A percentile compares a stretch with the other conserved stretches of the same genome.
These are phyloP conservation scores for Xyrauchen texanus DNA, from an alignment of 2,113 vertebrate genomes.

Conservation along the genomic window DNA sequence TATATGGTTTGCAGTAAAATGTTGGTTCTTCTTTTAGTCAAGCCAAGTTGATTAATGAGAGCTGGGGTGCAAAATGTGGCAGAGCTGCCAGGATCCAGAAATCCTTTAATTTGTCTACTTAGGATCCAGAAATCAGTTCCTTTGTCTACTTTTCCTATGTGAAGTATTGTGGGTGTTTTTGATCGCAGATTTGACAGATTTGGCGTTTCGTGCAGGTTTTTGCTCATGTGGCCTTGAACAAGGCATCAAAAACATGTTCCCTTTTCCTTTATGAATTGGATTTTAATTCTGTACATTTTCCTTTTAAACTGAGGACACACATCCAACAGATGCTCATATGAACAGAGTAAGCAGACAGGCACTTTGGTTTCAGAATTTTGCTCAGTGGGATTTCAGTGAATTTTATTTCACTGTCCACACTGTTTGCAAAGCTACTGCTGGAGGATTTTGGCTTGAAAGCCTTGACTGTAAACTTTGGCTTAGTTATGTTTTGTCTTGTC, in stretches of 20 bases:
- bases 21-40: background rate
- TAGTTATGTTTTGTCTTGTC: no score
- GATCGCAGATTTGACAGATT: background rate
- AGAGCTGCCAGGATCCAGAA: no score
- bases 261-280: background rate
- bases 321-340: background rate
- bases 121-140: no score
- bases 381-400: no score
- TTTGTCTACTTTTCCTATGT: background rate
- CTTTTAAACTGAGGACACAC: background rate
- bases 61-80: background rate
- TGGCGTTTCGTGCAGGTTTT: background rate
- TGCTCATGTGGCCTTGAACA: background rate
- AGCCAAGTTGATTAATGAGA: background rate
- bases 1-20: background rate
- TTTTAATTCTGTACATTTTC: background rate
- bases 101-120: no score
- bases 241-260: background rate
- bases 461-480: no score
- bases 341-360: background rate
- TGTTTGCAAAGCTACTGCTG: no score
- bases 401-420: no score
- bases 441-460: no score
- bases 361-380: constrained; percentile 28
- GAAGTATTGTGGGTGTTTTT: background rate